Evolutionary conservation across 2,888 invertebrate genomes (phyloP).

Genomic region (Ichneumoninae sp.): DNA sequence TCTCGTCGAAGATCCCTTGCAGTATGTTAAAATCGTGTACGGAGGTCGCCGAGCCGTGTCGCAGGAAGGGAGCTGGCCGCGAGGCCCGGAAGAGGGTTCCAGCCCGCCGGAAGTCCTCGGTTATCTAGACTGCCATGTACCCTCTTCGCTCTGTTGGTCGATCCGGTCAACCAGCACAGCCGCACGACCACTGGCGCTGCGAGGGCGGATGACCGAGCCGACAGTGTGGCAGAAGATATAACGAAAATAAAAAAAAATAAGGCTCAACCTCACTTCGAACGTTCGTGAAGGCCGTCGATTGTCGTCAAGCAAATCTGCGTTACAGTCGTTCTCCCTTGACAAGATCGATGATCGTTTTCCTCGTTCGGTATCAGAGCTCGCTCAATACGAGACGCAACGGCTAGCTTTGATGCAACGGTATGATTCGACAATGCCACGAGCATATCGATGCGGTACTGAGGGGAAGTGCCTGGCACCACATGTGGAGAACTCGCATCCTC

Average conservation of each 20-base stretch:
- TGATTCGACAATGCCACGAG: slow-evolving; percentile 6
- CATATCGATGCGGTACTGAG: slow-evolving; percentile 1
- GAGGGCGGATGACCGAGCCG: slow-evolving; percentile 18
- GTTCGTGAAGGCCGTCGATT: background rate
- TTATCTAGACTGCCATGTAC: slow-evolving; percentile 54
- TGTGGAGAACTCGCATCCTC: slow-evolving; percentile 2
- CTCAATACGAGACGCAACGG: background rate
- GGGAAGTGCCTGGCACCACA: slow-evolving; percentile 8
- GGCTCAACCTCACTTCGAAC: slow-evolving; percentile 17
- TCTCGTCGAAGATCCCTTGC: background rate
- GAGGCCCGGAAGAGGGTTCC: slow-evolving; percentile 50
- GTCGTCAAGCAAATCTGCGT: slow-evolving; percentile 10
- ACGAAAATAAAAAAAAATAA: background rate
- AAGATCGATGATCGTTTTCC: slow-evolving; percentile 15
- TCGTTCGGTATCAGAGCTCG: background rate
- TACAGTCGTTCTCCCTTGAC: slow-evolving; percentile 19
- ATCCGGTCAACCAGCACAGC: slow-evolving; percentile 24
- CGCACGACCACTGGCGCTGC: background rate
- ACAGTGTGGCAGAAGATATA: slow-evolving; percentile 10
- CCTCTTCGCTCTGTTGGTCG: slow-evolving; percentile 45
- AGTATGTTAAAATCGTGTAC: background rate
- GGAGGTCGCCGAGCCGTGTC: slow-evolving; percentile 9
- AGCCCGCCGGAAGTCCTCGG: slow-evolving; percentile 57
- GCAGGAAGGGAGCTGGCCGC: slow-evolving; percentile 44
- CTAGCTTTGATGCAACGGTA: background rate